A percentile compares a stretch with the other conserved stretches of the same genome.
Conservation (phyloP, 1,140 invertebrate species). For the Campodea augens region DNA sequence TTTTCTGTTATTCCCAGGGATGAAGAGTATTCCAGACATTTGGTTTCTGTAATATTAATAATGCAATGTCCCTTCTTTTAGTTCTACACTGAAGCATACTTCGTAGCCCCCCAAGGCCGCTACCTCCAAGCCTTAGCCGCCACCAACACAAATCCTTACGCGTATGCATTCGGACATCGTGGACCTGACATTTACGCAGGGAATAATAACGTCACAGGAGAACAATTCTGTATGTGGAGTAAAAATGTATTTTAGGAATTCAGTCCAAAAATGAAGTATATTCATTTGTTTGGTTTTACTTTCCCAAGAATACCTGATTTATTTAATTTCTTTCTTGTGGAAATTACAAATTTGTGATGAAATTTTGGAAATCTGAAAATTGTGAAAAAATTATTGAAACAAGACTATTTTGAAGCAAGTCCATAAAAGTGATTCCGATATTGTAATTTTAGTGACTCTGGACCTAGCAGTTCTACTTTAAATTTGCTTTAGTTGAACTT, state of each 20-base stretch:
- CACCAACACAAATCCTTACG: constrained; percentile 12
- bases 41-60: neutral
- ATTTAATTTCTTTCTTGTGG: no score
- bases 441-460: no score
- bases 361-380: no score
- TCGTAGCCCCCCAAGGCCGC: constrained; percentile 18
- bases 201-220: constrained; percentile 26
- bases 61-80: constrained; percentile 11
- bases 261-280: constrained; percentile 13
- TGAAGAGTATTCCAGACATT: no score
- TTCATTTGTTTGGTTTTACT: neutral
- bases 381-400: no score
- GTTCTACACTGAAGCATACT: constrained; percentile 24
- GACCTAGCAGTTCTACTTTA: no score
- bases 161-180: constrained; percentile 17
- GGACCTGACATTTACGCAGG: constrained; percentile 24
- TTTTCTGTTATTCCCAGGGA: no score
- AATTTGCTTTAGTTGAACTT: no score
- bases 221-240: constrained; percentile 25
- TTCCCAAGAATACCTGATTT: no score
- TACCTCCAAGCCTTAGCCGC: constrained; percentile 18
- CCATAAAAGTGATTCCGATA: no score
- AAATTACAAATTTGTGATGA: no score
- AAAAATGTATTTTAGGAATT: neutral
- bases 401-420: no score